Evolutionary conservation across 2,888 invertebrate species (phyloP).

Genomic region (Dermolepida albohirtum): DNA sequence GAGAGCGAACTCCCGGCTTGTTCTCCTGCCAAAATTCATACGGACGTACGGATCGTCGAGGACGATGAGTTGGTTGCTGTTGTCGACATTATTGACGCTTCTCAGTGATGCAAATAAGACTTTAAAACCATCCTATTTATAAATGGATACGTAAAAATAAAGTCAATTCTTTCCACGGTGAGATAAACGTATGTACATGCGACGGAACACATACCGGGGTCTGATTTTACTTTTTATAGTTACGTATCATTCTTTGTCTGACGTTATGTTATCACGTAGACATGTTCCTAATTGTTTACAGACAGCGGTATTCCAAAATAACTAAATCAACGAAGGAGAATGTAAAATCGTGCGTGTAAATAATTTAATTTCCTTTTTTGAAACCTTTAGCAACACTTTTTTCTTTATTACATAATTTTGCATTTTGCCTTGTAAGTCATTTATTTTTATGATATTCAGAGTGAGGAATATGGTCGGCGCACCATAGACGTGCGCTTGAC

Average conservation of each 20-base stretch:
- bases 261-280: neutral
- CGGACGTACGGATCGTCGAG: constrained; percentile 9
- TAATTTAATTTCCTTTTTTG: too few species aligned
- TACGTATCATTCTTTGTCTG: neutral
- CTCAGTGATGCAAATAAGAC: constrained; percentile 33
- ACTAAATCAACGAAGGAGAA: too few species aligned
- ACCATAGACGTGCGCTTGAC: too few species aligned
- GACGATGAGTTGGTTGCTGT: constrained; percentile 28
- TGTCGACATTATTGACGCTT: constrained; percentile 36
- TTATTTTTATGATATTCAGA: too few species aligned
- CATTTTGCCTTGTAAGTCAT: too few species aligned
- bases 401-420: too few species aligned
- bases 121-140: constrained; percentile 36
- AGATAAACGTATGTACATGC: constrained; percentile 6
- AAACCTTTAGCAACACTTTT: too few species aligned
- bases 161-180: constrained; percentile 25
- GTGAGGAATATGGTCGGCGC: too few species aligned
- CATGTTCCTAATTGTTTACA: too few species aligned
- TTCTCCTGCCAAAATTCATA: constrained; percentile 34
- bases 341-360: too few species aligned
- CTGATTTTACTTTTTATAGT: constrained; percentile 1
- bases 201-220: neutral
- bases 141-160: constrained; percentile 35
- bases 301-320: too few species aligned
- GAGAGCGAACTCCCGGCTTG: constrained; percentile 25